Conservation (phyloP, 2,888 invertebrate genomes). For the Eucera pruinosa region DNA sequence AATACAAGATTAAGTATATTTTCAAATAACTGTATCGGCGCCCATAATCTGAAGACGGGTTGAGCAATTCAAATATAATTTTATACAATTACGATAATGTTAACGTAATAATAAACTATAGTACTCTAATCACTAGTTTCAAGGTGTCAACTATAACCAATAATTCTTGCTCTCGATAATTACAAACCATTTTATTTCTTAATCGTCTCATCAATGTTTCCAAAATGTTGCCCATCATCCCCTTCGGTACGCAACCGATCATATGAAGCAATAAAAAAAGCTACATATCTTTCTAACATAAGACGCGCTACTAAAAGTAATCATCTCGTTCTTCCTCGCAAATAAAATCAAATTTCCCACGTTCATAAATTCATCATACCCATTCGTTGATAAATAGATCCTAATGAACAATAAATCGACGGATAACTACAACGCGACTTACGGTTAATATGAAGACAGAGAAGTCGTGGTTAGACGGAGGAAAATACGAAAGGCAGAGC, state of each 20-base stretch:
- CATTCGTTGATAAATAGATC: constrained; percentile 6
- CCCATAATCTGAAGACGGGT: too few species aligned
- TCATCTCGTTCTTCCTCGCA: not conserved
- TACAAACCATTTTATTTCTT: too few species aligned
- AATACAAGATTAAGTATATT: too few species aligned
- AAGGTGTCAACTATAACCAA: not conserved
- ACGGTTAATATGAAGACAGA: constrained; percentile 54
- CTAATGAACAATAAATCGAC: not conserved
- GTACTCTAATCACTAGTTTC: too few species aligned
- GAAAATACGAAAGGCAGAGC: constrained; percentile 65
- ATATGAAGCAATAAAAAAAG: not conserved
- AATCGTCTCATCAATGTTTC: not conserved
- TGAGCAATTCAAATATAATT: too few species aligned
- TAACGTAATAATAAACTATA: too few species aligned
- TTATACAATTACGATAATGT: too few species aligned
- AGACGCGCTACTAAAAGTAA: not conserved
- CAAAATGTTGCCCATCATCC: not conserved
- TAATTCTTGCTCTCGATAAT: not conserved
- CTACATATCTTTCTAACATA: not conserved
- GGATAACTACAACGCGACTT: constrained; percentile 18
- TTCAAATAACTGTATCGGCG: too few species aligned
- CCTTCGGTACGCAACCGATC: not conserved
- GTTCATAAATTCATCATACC: constrained; percentile 8
- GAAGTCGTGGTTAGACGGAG: constrained; percentile 70
- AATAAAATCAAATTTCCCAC: not conserved